A percentile compares a stretch with the other conserved stretches of the same genome.
These are phyloP conservation scores for Chirona hameri DNA, from an alignment of 2,888 invertebrate species.

Conservation along the genomic window DNA sequence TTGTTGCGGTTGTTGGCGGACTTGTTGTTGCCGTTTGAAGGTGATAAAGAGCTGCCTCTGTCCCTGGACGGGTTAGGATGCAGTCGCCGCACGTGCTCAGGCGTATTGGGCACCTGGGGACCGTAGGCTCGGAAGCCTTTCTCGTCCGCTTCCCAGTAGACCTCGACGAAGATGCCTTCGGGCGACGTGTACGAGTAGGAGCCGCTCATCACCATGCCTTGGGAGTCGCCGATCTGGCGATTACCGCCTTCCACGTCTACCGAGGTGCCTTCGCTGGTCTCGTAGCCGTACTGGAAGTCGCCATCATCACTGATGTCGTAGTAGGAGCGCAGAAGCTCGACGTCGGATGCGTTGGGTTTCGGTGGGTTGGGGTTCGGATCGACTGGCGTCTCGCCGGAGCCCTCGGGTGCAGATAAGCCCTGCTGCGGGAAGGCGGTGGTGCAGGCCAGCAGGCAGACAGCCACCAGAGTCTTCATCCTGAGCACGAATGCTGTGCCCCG, in stretches of 20 bases:
- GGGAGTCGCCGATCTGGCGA: background rate
- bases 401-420: background rate
- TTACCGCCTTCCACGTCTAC: background rate
- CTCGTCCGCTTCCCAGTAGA: constrained; percentile 13
- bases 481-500: background rate
- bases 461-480: background rate
- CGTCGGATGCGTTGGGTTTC: background rate
- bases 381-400: background rate
- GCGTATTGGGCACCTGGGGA: background rate
- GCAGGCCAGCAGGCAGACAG: background rate
- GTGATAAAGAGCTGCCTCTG: too few relatives aligned
- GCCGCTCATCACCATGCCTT: constrained; percentile 6
- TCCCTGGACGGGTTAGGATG: too few relatives aligned
- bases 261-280: background rate
- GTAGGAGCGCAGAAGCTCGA: background rate
- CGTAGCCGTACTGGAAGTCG: constrained; percentile 22
- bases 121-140: constrained; percentile 1
- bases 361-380: background rate
- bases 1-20: too few relatives aligned
- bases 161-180: background rate
- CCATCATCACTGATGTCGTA: background rate
- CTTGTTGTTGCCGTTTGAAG: too few relatives aligned
- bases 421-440: constrained; percentile 5
- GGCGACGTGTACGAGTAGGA: constrained; percentile 4
- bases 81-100: background rate